These are phyloP conservation scores for Augochlora pura DNA, from an alignment of 1,140 invertebrate genomes.

Conservation along the genomic window DNA sequence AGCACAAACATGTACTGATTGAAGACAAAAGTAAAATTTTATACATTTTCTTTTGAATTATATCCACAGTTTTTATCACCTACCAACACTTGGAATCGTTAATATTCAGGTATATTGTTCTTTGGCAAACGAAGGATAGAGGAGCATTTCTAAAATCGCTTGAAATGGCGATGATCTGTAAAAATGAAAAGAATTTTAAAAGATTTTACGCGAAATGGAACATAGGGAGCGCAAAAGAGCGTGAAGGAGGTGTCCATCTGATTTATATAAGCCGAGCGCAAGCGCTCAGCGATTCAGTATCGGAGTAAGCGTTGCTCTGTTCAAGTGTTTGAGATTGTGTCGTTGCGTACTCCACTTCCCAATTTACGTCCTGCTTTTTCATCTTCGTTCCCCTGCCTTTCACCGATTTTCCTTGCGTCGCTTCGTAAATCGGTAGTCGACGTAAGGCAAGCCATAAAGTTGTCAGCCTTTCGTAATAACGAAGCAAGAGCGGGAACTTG, in stretches of 20 bases:
- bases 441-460: background rate
- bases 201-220: background rate
- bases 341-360: background rate
- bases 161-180: background rate
- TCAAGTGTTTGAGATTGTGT: background rate
- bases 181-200: background rate
- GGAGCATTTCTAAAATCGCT: background rate
- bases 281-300: constrained; percentile 31
- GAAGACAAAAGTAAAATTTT: no score
- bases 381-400: background rate
- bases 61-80: no score
- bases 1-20: no score
- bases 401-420: background rate
- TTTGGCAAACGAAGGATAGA: background rate
- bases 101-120: background rate
- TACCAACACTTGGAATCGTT: no score
- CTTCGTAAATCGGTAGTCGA: background rate
- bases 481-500: background rate
- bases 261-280: constrained; percentile 36
- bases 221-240: background rate
- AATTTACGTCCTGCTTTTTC: background rate
- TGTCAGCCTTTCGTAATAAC: background rate
- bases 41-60: no score
- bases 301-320: background rate
- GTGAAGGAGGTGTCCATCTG: background rate